phyloP scores from a whole-genome alignment of 2,888 invertebrate species.

The Norana najaformis region DNA sequence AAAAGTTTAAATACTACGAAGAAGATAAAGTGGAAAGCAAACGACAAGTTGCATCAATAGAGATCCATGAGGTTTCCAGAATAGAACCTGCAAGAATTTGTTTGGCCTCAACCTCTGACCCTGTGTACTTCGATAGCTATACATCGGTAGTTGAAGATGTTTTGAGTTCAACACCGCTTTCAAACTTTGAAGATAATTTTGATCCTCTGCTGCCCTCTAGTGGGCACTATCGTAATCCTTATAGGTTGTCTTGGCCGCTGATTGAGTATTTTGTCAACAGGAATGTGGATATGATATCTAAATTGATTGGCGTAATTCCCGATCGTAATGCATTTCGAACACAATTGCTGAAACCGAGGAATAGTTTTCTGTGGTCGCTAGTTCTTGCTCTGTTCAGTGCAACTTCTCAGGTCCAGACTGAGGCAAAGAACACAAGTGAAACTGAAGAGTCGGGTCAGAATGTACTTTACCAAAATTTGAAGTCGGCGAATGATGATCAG shows the following conservation, averaged over 20 bases:
- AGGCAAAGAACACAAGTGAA: neutral
- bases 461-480: neutral
- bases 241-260: neutral
- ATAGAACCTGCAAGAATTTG: neutral
- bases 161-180: neutral
- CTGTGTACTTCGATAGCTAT: neutral
- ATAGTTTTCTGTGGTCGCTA: constrained; percentile 16
- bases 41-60: neutral
- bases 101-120: neutral
- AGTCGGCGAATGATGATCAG: neutral
- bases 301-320: neutral
- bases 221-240: constrained; percentile 14
- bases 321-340: neutral
- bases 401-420: neutral
- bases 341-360: neutral
- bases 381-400: constrained; percentile 7
- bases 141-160: neutral
- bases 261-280: neutral
- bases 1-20: neutral
- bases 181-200: neutral
- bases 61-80: neutral
- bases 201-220: neutral
- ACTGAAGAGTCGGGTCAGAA: neutral
- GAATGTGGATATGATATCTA: neutral
- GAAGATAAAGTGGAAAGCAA: constrained; percentile 8